Base-by-base conservation (phyloP, 2,797 vertebrate species). In the Menidia menidia region DNA sequence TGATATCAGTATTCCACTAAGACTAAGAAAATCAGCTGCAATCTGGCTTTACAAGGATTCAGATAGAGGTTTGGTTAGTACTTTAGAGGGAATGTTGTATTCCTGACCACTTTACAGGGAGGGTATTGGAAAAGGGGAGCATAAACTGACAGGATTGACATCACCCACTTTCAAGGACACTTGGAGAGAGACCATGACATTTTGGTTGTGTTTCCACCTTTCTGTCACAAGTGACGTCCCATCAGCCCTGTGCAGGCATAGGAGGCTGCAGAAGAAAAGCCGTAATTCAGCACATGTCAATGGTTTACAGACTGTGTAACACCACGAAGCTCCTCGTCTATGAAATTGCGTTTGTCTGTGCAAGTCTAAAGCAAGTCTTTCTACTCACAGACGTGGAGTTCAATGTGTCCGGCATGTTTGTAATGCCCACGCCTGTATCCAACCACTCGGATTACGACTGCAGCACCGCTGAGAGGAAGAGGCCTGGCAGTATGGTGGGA, bases 381-480 rank as follows among this genome's bases (percentile, higher is more conserved):
- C 2, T 64, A 74, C 82, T 56, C 42, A 15, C 91, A 99, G 98
- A 99, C 13, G 91, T 99, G 78, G 98, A 99, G 64, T 99, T 99
- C 87, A 99, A 99, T 0, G 97, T 99, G 16, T 98, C 97, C 0
- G 97, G 96, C 72, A 96, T 96, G 16, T 99, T 99, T 55, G 95
- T 95, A 13, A 91, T 96, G 88, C 93, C 96, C 5, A 88, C 94
- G 2, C 93, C 95, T 0, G 94, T 95, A 45, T 95, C 95, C 53
- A 98, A 96, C 83, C 95, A 96, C 81, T 65, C 88, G 6, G 93
- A 94, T 33, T 95, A 93, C 3, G 98, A 99, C 65, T 93, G 92
- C 0, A 88, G 95, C 64, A 95, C 96, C 43, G 82, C 95, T 39
- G 98, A 99, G 88, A 94, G 95, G 92, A 99, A 98, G 91, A 94